Conservation (phyloP, 1,140 invertebrate species). For the Monomorium pharaonis region DNA sequence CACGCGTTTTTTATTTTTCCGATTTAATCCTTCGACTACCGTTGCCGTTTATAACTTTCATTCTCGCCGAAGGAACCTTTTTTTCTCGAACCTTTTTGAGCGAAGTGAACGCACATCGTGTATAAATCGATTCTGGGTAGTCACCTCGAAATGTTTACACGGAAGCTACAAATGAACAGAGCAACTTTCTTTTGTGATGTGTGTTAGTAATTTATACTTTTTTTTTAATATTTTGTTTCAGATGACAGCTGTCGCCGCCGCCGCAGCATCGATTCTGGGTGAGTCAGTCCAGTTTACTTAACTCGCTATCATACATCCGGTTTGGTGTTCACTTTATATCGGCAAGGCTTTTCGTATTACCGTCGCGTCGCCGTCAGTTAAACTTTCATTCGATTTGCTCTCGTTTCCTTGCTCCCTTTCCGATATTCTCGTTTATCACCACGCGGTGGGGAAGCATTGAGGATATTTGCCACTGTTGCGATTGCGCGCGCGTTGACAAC, state of each 20-base stretch:
- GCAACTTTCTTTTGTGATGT: not conserved
- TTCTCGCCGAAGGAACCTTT: not conserved
- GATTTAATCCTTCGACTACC: slow-evolving; percentile 32
- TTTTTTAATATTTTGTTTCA: not conserved
- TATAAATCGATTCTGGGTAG: not conserved
- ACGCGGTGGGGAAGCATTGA: not conserved
- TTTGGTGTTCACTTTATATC: not conserved
- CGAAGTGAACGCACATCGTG: not conserved
- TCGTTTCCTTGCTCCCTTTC: slow-evolving; percentile 24
- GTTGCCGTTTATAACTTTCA: slow-evolving; percentile 8
- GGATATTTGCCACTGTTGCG: not conserved
- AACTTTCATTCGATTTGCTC: slow-evolving; percentile 18
- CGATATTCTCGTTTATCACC: slow-evolving; percentile 17
- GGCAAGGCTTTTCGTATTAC: not conserved
- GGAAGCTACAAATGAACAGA: not conserved
- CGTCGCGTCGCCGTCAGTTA: not conserved
- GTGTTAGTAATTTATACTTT: not conserved
- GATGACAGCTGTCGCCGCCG: not conserved
- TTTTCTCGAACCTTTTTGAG: not conserved
- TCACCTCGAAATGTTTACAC: not conserved
- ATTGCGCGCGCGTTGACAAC: not conserved
- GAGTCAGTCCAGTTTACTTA: not conserved
- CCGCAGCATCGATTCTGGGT: not conserved
- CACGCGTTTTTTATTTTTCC: not conserved
- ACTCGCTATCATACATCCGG: not conserved